phyloP scores from a whole-genome alignment of 2,888 invertebrate genomes.

The Aphidius colemani region DNA sequence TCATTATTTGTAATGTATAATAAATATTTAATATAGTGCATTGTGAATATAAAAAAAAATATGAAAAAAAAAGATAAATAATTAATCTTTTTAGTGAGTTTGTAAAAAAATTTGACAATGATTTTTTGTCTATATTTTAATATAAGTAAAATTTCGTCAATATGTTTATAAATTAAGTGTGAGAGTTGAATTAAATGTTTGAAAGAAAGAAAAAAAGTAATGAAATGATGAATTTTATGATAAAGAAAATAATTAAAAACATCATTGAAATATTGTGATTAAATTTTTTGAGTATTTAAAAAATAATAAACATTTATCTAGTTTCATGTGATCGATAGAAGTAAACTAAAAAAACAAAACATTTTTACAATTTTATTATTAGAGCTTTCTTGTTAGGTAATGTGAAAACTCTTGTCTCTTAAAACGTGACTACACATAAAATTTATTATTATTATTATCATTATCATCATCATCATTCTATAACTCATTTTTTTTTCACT shows the following conservation, averaged over 20 bases:
- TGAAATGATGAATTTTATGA: conserved; percentile 34
- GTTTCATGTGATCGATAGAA: no score
- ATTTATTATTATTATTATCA: no score
- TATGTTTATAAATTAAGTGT: neutral
- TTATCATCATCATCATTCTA: no score
- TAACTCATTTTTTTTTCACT: no score
- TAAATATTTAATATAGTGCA: conserved; percentile 21
- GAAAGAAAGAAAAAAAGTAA: conserved; percentile 14
- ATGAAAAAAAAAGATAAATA: conserved; percentile 17
- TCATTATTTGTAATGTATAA: conserved; percentile 15
- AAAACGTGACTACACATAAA: no score
- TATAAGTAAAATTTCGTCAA: conserved; percentile 2
- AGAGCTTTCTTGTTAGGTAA: no score
- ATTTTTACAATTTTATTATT: no score
- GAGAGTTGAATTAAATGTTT: conserved; percentile 11
- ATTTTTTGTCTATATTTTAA: conserved; percentile 13
- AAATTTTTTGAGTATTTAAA: neutral
- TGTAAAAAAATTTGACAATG: neutral
- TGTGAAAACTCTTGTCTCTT: no score
- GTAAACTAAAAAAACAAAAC: no score
- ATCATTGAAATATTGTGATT: conserved; percentile 31
- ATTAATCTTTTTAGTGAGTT: neutral
- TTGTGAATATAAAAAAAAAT: conserved; percentile 24
- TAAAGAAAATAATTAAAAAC: conserved; percentile 43
- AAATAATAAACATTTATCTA: neutral